Evolutionary conservation across 2,113 vertebrate genomes (phyloP), one percentile per base, ranked within the genome.

Genomic region (Muntiacus reevesi): DNA sequence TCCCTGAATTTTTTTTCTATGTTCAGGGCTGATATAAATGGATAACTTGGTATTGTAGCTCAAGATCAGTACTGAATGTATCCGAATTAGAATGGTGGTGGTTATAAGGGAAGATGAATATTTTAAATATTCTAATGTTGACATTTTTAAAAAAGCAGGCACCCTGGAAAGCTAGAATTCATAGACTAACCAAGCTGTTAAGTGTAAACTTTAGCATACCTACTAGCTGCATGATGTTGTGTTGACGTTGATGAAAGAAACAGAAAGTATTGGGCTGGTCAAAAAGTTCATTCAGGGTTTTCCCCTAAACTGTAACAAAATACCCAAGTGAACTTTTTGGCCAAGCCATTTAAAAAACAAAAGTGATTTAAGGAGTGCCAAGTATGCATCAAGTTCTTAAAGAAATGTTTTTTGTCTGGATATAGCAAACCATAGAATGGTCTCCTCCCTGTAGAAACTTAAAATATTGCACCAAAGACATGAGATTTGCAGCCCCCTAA

Each of bases 391-490:
- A 57, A 81, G 30, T 86, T 45, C 50, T 97, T 89, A 67, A 90
- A 97, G 78, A 97, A 84, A 91, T n/a, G 28, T 21, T 95, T 89
- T 88, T 94, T 97, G 67, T 97, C 90, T 92, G 71, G 59, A 62
- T 71, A 47, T 86, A 57, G 19, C 43, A 81, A 88, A 90, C 28
- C n/a, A 25, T 14, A 40, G 83, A 57, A 84, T 88, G 23, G 21
- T 55, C 52, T 78, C 85, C 57, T 94, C 76, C 64, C 67, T 84
- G 28, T 54, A 88, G 78, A 93, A 92, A 97, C 23, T 82, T 83
- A 78, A 94, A 96, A 89, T 50, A n/a, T 16, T 52, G n/a, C 40
- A 52, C 30, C 90, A 91, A 96, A 76, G n/a, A 55, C 33, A 81
- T 60, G n/a, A 95, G 59, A 45, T 43, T 30, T 12, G 55, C 28